These are phyloP conservation scores for Gymnoscelis rufifasciata DNA, from an alignment of 2,888 invertebrate species.

Conservation along the genomic window DNA sequence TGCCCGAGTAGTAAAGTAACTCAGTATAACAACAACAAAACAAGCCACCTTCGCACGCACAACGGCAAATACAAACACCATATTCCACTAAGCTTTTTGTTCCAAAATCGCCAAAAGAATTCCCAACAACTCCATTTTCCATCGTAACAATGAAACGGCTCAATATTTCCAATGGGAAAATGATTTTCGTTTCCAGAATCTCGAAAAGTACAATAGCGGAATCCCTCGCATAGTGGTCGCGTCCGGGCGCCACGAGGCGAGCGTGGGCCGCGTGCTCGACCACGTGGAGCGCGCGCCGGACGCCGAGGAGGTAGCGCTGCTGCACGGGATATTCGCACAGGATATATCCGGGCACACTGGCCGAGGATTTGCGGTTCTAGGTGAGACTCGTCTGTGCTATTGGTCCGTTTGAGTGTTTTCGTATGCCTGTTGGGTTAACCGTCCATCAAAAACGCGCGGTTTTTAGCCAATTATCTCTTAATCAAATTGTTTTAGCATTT, in stretches of 20 bases:
- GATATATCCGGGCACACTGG: constrained; percentile 80
- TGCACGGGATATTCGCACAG: constrained; percentile 65
- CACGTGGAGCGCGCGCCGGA: constrained; percentile 52
- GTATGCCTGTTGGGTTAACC: too few species aligned
- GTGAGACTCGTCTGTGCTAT: constrained; percentile 39
- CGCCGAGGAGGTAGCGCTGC: constrained; percentile 67
- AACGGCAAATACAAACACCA: too few species aligned
- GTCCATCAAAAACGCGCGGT: too few species aligned
- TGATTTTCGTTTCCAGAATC: constrained; percentile 33
- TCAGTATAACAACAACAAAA: too few species aligned
- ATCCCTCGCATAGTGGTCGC: constrained; percentile 72
- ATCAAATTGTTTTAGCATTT: too few species aligned
- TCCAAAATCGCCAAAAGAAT: too few species aligned
- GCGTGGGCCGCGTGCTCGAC: constrained; percentile 52
- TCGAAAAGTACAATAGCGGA: constrained; percentile 38
- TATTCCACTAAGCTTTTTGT: too few species aligned
- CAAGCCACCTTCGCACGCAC: too few species aligned
- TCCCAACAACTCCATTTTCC: too few species aligned
- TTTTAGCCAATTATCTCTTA: too few species aligned
- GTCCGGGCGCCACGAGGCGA: constrained; percentile 78
- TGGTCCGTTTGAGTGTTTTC: background rate
- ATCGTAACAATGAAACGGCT: too few species aligned
- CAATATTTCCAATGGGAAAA: background rate
- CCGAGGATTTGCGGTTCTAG: constrained; percentile 80
- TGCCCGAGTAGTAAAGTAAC: too few species aligned